Conservation (phyloP, 2,797 vertebrate genomes). For the Coluber constrictor region DNA sequence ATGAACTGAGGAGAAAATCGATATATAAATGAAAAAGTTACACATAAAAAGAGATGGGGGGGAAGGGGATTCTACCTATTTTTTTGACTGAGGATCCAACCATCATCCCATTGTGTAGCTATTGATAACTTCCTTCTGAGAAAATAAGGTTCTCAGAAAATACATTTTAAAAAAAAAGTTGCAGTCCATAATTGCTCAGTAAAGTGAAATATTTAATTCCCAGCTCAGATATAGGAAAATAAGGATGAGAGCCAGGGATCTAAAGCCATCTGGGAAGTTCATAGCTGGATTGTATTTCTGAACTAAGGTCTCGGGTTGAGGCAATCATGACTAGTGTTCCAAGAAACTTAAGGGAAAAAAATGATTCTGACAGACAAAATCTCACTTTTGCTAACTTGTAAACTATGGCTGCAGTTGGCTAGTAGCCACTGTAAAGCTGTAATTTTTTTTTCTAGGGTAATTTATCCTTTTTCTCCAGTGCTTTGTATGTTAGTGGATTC, state of each 20-base stretch:
- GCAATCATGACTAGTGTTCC: neutral
- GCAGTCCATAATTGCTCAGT: neutral
- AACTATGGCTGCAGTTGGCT: constrained; percentile 10
- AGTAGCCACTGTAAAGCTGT: neutral
- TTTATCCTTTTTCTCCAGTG: neutral
- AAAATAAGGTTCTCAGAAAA: neutral
- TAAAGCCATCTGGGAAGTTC: constrained; percentile 1
- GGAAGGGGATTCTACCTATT: neutral
- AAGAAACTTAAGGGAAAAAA: neutral
- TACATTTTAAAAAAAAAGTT: neutral
- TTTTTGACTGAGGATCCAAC: neutral
- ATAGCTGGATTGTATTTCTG: neutral
- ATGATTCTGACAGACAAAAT: neutral
- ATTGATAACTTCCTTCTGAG: neutral
- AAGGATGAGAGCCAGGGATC: neutral
- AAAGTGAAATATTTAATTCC: neutral
- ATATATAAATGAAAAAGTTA: neutral
- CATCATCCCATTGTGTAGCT: neutral
- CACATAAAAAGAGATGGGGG: neutral
- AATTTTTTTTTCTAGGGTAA: neutral
- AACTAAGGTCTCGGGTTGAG: neutral
- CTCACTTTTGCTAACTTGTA: constrained; percentile 30
- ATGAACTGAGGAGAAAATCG: neutral
- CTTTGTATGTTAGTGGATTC: constrained; percentile 27
- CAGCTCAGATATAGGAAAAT: neutral